Conservation (phyloP, 2,113 vertebrate species). For the Nettapus auritus region DNA sequence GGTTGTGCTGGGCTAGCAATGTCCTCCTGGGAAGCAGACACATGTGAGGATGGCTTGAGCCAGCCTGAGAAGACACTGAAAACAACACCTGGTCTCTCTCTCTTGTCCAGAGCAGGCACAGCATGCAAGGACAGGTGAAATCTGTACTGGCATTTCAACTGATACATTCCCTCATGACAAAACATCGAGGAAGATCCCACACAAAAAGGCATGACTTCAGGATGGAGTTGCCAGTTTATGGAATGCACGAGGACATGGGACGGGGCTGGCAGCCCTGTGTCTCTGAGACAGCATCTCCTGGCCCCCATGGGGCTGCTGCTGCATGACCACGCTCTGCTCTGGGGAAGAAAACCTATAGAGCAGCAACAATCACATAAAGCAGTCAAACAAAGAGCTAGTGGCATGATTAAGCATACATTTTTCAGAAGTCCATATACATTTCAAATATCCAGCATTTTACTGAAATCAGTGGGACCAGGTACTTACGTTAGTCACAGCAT, state of each 20-base stretch:
- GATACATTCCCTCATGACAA: not conserved
- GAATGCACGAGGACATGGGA: rapidly evolving
- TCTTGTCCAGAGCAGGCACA: not conserved
- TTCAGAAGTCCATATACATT: conserved; percentile 18
- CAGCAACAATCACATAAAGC: not conserved
- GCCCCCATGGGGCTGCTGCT: rapidly evolving
- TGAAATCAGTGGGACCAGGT: not conserved
- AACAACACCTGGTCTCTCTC: not conserved
- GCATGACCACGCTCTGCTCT: not conserved
- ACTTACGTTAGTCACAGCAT: not conserved
- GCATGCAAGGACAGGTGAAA: not conserved
- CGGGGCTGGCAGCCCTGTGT: not conserved
- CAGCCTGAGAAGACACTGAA: not conserved
- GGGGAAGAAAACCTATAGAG: not conserved
- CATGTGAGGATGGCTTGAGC: not conserved
- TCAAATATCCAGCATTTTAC: not conserved
- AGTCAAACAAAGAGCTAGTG: not conserved
- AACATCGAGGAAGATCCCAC: not conserved
- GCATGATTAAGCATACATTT: not conserved
- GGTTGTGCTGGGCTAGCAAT: not conserved
- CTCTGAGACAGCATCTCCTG: not conserved
- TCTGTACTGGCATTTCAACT: not conserved
- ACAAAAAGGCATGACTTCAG: not conserved
- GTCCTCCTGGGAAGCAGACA: not conserved
- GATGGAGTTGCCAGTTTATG: not conserved